phyloP scores from a whole-genome alignment of 2,888 invertebrate genomes.

The Dasypolia templi region DNA sequence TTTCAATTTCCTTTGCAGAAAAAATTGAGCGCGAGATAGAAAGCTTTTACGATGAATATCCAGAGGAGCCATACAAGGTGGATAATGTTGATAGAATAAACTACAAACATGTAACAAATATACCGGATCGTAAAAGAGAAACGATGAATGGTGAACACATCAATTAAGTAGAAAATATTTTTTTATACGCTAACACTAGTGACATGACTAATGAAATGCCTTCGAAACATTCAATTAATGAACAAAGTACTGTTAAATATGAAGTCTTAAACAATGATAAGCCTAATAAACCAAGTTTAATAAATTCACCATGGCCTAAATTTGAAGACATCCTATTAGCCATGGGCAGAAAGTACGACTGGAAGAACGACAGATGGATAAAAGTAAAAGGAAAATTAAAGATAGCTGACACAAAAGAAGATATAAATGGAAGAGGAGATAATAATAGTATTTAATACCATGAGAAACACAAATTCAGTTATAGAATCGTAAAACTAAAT shows the following conservation, averaged over 20 bases:
- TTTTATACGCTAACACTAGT: conserved; percentile 44
- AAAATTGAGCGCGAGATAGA: conserved; percentile 84
- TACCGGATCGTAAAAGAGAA: conserved; percentile 67
- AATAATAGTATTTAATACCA: conserved; percentile 74
- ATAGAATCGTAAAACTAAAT: conserved; percentile 85
- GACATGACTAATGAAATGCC: conserved; percentile 54
- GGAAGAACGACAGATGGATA: conserved; percentile 88
- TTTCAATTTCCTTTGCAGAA: conserved; percentile 78
- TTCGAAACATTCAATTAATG: conserved; percentile 32
- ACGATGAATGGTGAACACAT: conserved; percentile 62
- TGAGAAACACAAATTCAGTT: conserved; percentile 85
- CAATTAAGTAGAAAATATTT: conserved; percentile 63
- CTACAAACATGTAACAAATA: conserved; percentile 72
- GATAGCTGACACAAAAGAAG: conserved; percentile 51
- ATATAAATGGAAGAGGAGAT: conserved; percentile 57
- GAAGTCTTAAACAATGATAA: conserved; percentile 49
- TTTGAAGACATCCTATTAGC: conserved; percentile 84
- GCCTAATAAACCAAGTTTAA: conserved; percentile 37
- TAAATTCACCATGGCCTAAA: conserved; percentile 80
- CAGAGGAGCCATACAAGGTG: conserved; percentile 73
- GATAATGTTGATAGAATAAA: conserved; percentile 74
- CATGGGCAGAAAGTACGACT: conserved; percentile 86
- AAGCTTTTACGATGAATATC: conserved; percentile 83
- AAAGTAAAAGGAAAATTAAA: conserved; percentile 83
- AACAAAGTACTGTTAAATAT: conserved; percentile 36